These are phyloP conservation scores for Hirtodrosophila duncani DNA, from an alignment of 2,888 invertebrate genomes.

Conservation along the genomic window DNA sequence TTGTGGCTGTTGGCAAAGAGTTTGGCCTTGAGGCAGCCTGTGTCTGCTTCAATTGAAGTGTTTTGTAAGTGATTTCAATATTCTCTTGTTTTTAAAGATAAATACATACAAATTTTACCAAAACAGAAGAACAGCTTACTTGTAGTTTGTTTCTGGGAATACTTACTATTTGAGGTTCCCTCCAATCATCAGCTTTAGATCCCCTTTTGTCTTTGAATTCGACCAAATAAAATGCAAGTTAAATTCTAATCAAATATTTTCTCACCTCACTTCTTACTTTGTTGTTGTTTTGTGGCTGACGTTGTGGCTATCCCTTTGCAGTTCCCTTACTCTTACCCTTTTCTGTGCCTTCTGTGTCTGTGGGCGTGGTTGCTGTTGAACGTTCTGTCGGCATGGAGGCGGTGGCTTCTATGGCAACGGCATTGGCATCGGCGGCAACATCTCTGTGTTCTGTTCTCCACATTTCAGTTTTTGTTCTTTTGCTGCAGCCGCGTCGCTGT, in stretches of 20 bases:
- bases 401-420: slow-evolving; percentile 17
- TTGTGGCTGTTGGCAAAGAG: slow-evolving; percentile 16
- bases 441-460: slow-evolving; percentile 58
- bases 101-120: too few relatives aligned
- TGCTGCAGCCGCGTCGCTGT: slow-evolving; percentile 47
- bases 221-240: too few relatives aligned
- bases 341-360: slow-evolving; percentile 34
- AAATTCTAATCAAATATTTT: slow-evolving; percentile 74
- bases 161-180: too few relatives aligned
- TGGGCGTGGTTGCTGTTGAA: slow-evolving; percentile 75
- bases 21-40: too few relatives aligned
- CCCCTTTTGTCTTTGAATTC: too few relatives aligned
- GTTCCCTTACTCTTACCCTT: slow-evolving; percentile 45
- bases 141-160: too few relatives aligned
- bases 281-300: slow-evolving; percentile 23
- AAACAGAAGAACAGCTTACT: too few relatives aligned
- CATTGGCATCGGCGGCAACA: slow-evolving; percentile 44
- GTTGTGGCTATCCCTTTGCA: slow-evolving; percentile 10
- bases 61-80: too few relatives aligned
- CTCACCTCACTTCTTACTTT: slow-evolving; percentile 55
- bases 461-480: slow-evolving; percentile 18
- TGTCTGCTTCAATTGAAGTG: too few relatives aligned
- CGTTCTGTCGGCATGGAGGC: slow-evolving; percentile 72
- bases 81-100: too few relatives aligned
- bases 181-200: too few relatives aligned